These are phyloP conservation scores for Amphiprion clarkii DNA, from an alignment of 2,797 vertebrate genomes.

Conservation along the genomic window DNA sequence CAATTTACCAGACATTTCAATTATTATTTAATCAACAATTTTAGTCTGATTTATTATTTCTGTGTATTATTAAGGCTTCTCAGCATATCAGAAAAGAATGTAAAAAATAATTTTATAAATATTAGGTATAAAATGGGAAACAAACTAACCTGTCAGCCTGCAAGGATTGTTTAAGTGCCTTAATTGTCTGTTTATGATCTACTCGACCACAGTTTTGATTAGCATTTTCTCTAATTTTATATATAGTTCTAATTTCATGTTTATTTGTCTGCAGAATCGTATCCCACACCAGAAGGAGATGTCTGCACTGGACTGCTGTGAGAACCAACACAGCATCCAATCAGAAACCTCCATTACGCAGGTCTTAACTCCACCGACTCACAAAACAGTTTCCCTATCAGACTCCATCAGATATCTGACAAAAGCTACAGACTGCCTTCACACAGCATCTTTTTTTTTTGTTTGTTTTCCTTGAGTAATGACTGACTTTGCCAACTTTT, in stretches of 20 bases:
- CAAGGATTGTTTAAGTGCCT: no score
- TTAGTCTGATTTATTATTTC: not conserved
- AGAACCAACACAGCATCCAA: constrained; percentile 36
- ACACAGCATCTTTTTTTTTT: not conserved
- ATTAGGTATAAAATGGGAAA: not conserved
- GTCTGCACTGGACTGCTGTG: constrained; percentile 37
- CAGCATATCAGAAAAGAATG: not conserved
- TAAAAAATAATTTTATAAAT: no score
- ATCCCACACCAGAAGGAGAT: constrained; percentile 37
- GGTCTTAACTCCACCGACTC: constrained; percentile 44
- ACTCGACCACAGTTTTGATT: no score
- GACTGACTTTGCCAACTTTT: not conserved
- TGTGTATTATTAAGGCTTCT: not conserved
- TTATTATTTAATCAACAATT: not conserved
- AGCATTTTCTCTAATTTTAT: not conserved
- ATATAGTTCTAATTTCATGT: not conserved
- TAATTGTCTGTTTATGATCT: no score
- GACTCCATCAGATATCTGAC: constrained; percentile 3
- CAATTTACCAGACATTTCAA: not conserved
- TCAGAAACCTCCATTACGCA: constrained; percentile 38
- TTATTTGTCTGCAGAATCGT: constrained; percentile 41
- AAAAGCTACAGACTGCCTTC: constrained; percentile 17
- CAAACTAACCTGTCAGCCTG: no score
- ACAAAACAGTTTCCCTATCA: not conserved
- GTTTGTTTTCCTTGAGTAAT: not conserved